These are phyloP conservation scores for Anhinga anhinga DNA, from an alignment of 2,113 vertebrate species.

Conservation along the genomic window DNA sequence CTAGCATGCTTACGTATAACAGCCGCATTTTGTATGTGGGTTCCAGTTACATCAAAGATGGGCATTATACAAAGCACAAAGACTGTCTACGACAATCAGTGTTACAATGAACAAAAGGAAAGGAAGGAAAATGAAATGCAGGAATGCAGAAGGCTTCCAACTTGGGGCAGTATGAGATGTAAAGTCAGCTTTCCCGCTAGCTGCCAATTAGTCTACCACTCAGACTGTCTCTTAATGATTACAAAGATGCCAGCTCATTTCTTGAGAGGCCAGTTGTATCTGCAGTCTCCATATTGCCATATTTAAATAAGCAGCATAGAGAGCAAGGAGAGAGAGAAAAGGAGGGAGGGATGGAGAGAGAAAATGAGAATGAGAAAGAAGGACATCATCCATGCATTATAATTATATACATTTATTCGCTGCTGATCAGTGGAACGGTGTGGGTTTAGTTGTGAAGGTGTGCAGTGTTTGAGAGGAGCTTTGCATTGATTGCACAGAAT, in stretches of 20 bases:
- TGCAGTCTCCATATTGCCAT: constrained; percentile 7
- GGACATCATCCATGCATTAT: not conserved
- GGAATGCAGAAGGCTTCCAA: not conserved
- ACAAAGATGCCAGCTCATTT: constrained; percentile 18
- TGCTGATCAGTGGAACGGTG: constrained; percentile 18
- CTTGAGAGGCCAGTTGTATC: not conserved
- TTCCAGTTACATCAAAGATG: constrained; percentile 70
- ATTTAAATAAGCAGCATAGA: constrained; percentile 25
- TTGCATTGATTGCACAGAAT: constrained; percentile 5
- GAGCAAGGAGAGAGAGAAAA: not conserved
- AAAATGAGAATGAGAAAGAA: not conserved
- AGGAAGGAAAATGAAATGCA: not conserved
- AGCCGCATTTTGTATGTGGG: constrained; percentile 73
- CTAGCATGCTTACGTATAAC: constrained; percentile 78
- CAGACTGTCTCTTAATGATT: constrained; percentile 45
- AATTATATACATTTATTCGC: not conserved
- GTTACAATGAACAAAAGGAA: constrained; percentile 47
- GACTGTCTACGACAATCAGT: constrained; percentile 80
- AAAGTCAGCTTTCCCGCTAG: not conserved
- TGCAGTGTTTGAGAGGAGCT: not conserved
- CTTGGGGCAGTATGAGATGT: not conserved
- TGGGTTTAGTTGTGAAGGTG: not conserved
- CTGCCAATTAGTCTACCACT: constrained; percentile 20
- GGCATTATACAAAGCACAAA: constrained; percentile 83
- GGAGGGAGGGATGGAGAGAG: not conserved